Percentiles rank a stretch among this genome's conserved stretches.
phyloP scores from a whole-genome alignment of 2,888 invertebrate species.

The Melanostoma mellinum region DNA sequence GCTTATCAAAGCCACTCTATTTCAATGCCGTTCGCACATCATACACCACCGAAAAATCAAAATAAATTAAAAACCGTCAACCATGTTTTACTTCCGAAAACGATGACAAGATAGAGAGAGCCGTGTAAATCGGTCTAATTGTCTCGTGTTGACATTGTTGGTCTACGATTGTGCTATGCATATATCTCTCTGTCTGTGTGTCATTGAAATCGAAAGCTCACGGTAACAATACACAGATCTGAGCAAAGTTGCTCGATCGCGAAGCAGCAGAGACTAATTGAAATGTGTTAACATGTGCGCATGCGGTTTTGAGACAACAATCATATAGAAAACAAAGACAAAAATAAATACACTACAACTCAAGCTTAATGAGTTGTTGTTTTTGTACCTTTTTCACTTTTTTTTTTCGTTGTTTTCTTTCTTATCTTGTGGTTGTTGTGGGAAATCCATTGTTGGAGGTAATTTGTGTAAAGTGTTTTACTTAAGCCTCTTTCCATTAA shows the following conservation, averaged over 20 bases:
- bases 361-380: constrained; percentile 21
- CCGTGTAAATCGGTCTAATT: constrained; percentile 29
- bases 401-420: constrained; percentile 6
- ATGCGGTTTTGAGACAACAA: constrained; percentile 59
- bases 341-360: constrained; percentile 19
- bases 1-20: constrained; percentile 23
- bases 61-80: constrained; percentile 52
- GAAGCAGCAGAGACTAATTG: constrained; percentile 40
- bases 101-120: constrained; percentile 17
- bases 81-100: constrained; percentile 26
- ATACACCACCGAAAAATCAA: constrained; percentile 7
- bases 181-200: constrained; percentile 1
- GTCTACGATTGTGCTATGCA: constrained; percentile 3
- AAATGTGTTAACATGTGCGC: constrained; percentile 66
- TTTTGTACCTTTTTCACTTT: background rate
- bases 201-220: constrained; percentile 58
- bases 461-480: constrained; percentile 38
- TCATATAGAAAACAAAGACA: constrained; percentile 24
- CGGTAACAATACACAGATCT: background rate
- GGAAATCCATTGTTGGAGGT: constrained; percentile 21
- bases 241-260: background rate
- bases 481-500: constrained; percentile 25
- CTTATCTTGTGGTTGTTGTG: constrained; percentile 1
- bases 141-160: constrained; percentile 37
- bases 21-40: constrained; percentile 26